Base-by-base conservation (phyloP, 2,113 vertebrate genomes). In the Scomber colias region DNA sequence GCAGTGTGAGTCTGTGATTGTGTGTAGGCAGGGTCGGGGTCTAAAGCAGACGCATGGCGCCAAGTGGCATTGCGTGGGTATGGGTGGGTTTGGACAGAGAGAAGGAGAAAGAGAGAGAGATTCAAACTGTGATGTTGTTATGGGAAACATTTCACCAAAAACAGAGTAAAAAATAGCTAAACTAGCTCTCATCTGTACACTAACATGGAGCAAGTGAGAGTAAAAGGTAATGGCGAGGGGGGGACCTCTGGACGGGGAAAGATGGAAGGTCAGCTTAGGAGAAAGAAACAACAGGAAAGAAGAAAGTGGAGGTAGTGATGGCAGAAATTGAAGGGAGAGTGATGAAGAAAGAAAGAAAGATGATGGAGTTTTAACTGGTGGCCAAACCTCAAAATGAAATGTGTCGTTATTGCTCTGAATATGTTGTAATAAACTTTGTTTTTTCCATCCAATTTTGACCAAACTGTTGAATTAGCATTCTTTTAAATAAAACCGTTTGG, bases 11-110 rank as follows among this genome's bases (percentile, higher is more conserved):
- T 82, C 64, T 31, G 81, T 5, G 71, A 87, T 85, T 87, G 86
- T 87, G 84, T 81, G 75, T 63, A 74, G 84, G 80, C 80, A 76
- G 78, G 68, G 67, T 90, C 16, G 30, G 82, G 80, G 76, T 81
- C 61, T 62, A 17, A 53, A 65, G 84, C 83, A 79, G 87, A 87
- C 79, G 13, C 70, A 69, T 76, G 88, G 90, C 80, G 88, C 91
- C 87, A 62, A 88, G 80, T 81, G 88, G 85, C 79, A 87, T 62
- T 76, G 83, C 77, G 74, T 45, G 56, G 75, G 49, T 72, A 74
- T 54, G 78, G 77, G 62, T 83, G 84, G 86, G 81, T 82, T 85
- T 78, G 75, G 75, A 85, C 9, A 9, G 65, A 35, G 60, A 67
- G 62, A 65, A 59, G 2, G 51, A 75, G 19, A 57, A 70, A 71